Conservation (phyloP, 2,113 vertebrate genomes). For the Xiphophorus couchianus region DNA sequence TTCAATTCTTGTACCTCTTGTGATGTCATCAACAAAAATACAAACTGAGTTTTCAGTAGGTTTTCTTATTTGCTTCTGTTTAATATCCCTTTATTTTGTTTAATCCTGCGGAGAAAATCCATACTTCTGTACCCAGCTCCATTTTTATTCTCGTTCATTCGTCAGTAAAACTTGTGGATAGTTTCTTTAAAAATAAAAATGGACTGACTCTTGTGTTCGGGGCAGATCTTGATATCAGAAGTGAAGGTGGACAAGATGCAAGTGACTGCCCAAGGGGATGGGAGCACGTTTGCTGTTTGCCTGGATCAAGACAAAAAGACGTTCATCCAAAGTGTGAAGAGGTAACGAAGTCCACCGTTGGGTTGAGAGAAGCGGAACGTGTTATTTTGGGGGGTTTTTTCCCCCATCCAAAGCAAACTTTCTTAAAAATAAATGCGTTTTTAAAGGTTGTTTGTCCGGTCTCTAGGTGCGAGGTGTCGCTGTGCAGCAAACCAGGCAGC, state of each 20-base stretch:
- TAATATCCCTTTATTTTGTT: not conserved
- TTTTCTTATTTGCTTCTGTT: no score
- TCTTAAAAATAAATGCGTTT: not conserved
- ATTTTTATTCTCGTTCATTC: not conserved
- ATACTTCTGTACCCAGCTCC: not conserved
- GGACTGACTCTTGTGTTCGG: constrained; percentile 7
- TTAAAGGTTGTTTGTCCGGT: not conserved
- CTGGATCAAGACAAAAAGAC: constrained; percentile 96
- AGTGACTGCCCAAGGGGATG: constrained; percentile 73
- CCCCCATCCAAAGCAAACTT: no score
- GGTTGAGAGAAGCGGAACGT: not conserved
- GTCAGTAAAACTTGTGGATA: not conserved
- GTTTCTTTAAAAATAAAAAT: not conserved
- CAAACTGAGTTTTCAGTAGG: no score
- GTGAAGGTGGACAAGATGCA: constrained; percentile 90
- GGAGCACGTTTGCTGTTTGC: constrained; percentile 90
- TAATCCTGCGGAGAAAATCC: not conserved
- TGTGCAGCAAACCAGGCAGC: constrained; percentile 89
- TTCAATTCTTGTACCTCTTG: not conserved
- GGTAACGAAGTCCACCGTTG: constrained; percentile 68
- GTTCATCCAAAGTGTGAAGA: constrained; percentile 92
- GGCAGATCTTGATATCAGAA: constrained; percentile 86
- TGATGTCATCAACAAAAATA: not conserved
- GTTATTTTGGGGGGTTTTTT: not conserved
- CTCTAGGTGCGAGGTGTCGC: constrained; percentile 90